Evolutionary conservation across 2,888 invertebrate genomes (phyloP).

Genomic region (Eupithecia inturbata): DNA sequence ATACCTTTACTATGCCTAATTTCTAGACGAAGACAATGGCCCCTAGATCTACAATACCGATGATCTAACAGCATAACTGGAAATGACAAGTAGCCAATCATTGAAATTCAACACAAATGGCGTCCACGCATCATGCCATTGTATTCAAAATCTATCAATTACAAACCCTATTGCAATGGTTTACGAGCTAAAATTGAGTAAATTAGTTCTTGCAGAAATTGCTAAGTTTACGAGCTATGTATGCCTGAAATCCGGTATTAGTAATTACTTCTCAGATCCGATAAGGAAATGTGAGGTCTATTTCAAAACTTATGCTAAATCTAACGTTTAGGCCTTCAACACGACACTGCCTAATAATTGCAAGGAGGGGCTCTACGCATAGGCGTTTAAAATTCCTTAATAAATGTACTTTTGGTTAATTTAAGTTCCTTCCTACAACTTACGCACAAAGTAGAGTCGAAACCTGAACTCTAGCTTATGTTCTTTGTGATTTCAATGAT

Average conservation of each 20-base stretch:
- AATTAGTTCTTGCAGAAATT: slow-evolving; percentile 2
- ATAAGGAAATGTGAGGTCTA: not conserved
- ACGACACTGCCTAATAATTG: not conserved
- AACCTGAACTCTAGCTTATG: not conserved
- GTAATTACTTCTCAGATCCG: not conserved
- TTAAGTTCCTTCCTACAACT: not conserved
- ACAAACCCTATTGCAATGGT: slow-evolving; percentile 15
- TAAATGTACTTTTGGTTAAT: not conserved
- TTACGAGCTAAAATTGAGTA: not conserved
- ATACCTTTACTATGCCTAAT: not conserved
- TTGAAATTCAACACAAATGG: slow-evolving; percentile 39
- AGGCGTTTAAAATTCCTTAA: not conserved
- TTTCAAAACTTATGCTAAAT: slow-evolving; percentile 4
- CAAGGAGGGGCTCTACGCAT: not conserved
- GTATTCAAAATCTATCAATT: slow-evolving; percentile 25
- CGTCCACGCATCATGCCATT: slow-evolving; percentile 28
- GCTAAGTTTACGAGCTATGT: slow-evolving; percentile 4
- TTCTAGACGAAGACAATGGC: slow-evolving; percentile 1
- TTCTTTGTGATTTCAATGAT: not conserved
- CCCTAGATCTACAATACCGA: slow-evolving; percentile 6
- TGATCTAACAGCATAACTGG: slow-evolving; percentile 18
- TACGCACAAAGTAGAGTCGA: not conserved
- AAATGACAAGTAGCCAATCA: slow-evolving; percentile 34
- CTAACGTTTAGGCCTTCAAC: not conserved
- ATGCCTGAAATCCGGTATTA: not conserved